phyloP scores from a whole-genome alignment of 2,797 vertebrate genomes.

The Florisuga fusca region DNA sequence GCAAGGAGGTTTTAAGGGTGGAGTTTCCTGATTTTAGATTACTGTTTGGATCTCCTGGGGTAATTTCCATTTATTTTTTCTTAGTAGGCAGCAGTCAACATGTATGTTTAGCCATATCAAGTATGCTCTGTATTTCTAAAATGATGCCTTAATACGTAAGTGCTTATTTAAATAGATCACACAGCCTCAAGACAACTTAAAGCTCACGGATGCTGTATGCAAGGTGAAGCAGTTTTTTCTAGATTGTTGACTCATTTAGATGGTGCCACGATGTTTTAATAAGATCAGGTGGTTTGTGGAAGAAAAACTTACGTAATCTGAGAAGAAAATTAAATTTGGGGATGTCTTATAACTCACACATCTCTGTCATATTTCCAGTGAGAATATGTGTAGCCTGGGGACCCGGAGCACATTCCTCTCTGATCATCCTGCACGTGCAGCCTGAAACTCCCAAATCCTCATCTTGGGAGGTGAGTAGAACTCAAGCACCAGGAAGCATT shows the following conservation, averaged over 20 bases:
- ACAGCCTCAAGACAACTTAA: not conserved
- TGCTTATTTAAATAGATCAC: not conserved
- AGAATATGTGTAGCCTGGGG: not conserved
- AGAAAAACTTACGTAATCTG: not conserved
- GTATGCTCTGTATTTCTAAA: not conserved
- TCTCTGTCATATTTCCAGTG: not conserved
- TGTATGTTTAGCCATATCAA: not conserved
- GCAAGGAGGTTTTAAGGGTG: not conserved
- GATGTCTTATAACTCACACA: not conserved
- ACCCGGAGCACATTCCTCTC: not conserved
- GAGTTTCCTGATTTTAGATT: not conserved
- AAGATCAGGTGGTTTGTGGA: not conserved
- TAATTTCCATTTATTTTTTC: not conserved
- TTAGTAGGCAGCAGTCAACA: not conserved
- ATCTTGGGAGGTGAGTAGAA: not conserved
- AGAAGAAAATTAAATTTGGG: not conserved
- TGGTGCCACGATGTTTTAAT: not conserved
- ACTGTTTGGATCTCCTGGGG: not conserved
- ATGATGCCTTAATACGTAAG: not conserved
- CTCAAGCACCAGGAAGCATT: not conserved
- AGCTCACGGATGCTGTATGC: not conserved
- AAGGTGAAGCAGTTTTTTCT: not conserved
- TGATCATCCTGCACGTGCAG: not conserved
- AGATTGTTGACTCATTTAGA: not conserved
- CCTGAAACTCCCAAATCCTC: fast-evolving